Base-by-base conservation (phyloP, 1,140 invertebrate species). In the Lepidurus couesii region DNA sequence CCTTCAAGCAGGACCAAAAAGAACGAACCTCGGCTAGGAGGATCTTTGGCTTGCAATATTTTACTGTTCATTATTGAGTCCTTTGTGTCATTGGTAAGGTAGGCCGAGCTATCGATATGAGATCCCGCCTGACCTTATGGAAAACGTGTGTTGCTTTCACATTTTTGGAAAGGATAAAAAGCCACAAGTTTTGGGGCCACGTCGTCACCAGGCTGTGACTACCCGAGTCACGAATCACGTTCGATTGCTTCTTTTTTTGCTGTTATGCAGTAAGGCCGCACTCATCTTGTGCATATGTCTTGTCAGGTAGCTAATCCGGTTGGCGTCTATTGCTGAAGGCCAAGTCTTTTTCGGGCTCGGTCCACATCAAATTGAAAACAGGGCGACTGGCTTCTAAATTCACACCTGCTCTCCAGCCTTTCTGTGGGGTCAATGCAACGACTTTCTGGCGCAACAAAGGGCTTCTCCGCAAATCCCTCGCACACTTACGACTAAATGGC, bases 291-390 rank as follows among this genome's bases (percentile, higher is more conserved):
- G 16, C 53, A 65, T 65, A 65, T 65, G 53, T 5, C 53, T 65
- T 65, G 53, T 65, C 53, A 65, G 53, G 53, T 65, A 21, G 53
- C 53, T 65, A 65, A 21, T 65, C 53, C 53, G 53, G 53, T 65
- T 65, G 53, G 53, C n/a, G 53, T 65, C 53, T 65, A 65, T 65
- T 9, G 53, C 53, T 65, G 53, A 65, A 65, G 53, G 53, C 53
- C 53, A 65, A 65, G 53, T 65, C 21, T 65, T 65, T 65, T 16
- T 21, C 53, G 21, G 53, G 53, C n/a, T 65, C 53, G n/a, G 34
- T 4, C 34, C 34, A 34, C 34, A 4, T 34, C 34, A 34, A 34
- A 34, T 16, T 65, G 53, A 65, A 21, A 65, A 65, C 21, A 65
- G 53, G 53, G 21, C 13, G 16, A 65, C 53, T 65, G 53, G 53